Base-by-base conservation (phyloP, 1,140 invertebrate genomes). In the Camponotus floridanus region DNA sequence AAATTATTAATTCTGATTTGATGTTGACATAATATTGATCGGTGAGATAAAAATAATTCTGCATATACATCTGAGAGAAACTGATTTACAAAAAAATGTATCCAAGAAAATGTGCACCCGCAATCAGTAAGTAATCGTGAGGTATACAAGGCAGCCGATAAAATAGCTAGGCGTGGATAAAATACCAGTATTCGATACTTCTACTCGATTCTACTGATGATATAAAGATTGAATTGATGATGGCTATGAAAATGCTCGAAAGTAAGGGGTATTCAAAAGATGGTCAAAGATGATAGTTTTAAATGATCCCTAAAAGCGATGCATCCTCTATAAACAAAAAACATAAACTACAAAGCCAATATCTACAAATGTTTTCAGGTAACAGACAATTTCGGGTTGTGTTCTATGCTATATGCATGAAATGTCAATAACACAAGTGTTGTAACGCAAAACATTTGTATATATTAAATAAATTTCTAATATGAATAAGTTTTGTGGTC, bases 31-130 rank as follows among this genome's bases (percentile, higher is more conserved):
- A 31, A 62, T 55, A 61, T 45, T 62, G 9, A 26, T 26, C 3
- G 48, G 13, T 45, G 15, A 62, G 15, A 62, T 18, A 42, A 76
- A 78, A 65, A 39, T 36, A 36, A 79, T 55, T 79, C 42, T 79
- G n/a, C n/a, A 67, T 65, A 9, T 79, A 18, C 31, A 26, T 65
- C 33, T 36, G 45, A 36, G 45, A 18, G 18, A 55, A 68, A n/a
- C 11, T 42, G 4, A 31, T 78, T 42, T 9, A 11, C 33, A 36
- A 57, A 15, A 42, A 57, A 70, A 59, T 55, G 5, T 5, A 51
- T 18, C 15, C 13, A 51, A 18, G 18, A 15, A 51, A 51, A 51
- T 15, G 1, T 51, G 5, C 48, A 51, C 1, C 18, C 48, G 1
- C 76, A 78, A 26, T 48, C 18, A 65, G 13, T 78, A 78, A 76